These are phyloP conservation scores for Stenolophus ochropezus DNA, from an alignment of 2,888 invertebrate genomes.

Conservation along the genomic window DNA sequence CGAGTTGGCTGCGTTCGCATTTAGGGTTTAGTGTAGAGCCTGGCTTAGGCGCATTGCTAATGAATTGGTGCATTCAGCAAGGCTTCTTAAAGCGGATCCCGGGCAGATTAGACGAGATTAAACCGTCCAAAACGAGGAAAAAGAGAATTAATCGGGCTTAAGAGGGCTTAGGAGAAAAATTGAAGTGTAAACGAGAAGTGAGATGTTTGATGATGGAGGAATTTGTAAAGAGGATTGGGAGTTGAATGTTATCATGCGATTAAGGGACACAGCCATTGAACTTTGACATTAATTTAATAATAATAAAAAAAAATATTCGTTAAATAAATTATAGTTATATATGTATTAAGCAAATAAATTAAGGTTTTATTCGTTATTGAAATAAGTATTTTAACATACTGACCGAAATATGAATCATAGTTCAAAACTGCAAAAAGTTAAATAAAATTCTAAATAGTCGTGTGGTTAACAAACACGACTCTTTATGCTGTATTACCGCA, in stretches of 20 bases:
- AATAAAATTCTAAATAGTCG: neutral
- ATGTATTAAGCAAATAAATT: no score
- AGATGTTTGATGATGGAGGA: neutral
- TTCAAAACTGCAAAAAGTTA: neutral
- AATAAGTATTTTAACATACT: no score
- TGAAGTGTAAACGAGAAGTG: constrained; percentile 6
- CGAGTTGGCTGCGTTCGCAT: neutral
- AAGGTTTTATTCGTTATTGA: no score
- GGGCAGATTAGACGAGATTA: constrained; percentile 11
- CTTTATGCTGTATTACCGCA: neutral
- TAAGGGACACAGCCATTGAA: no score
- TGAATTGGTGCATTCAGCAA: constrained; percentile 28
- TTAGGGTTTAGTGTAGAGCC: constrained; percentile 12
- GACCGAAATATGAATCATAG: neutral
- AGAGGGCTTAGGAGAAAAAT: constrained; percentile 1
- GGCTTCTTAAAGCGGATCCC: constrained; percentile 33
- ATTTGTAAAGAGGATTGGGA: neutral
- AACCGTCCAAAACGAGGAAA: neutral
- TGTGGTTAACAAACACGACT: neutral
- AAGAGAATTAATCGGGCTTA: constrained; percentile 15
- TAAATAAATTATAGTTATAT: no score
- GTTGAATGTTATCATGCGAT: no score
- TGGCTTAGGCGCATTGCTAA: neutral
- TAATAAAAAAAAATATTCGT: no score
- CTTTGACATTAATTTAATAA: no score